These are phyloP conservation scores for Peromyscus melanophrys DNA, from an alignment of 2,797 vertebrate species.

Conservation along the genomic window DNA sequence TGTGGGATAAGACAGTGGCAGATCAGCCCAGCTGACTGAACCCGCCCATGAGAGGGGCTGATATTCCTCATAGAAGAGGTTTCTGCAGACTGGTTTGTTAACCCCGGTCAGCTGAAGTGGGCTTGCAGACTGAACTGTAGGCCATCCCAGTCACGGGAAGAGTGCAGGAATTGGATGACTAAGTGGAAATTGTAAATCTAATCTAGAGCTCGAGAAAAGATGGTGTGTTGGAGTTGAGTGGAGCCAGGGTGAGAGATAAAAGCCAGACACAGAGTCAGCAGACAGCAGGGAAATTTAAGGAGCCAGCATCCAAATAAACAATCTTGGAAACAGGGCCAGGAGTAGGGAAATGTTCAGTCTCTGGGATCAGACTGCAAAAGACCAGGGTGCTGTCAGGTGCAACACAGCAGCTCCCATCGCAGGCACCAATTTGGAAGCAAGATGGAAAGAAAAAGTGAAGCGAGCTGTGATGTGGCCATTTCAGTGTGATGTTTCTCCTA, in stretches of 20 bases:
- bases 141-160: not conserved
- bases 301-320: not conserved
- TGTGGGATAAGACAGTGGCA: not conserved
- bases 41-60: fast-evolving
- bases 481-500: not conserved
- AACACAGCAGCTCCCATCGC: fast-evolving
- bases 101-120: fast-evolving
- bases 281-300: not conserved
- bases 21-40: not conserved
- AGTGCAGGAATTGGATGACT: not conserved
- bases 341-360: not conserved
- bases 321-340: not conserved
- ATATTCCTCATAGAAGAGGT: not conserved
- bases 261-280: conserved; percentile 26
- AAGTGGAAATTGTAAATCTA: not conserved
- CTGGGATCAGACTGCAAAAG: fast-evolving
- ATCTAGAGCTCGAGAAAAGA: not conserved
- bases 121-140: not conserved
- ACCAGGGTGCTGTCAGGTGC: not conserved
- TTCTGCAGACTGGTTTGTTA: fast-evolving
- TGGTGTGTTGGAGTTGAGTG: not conserved
- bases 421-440: too few species aligned
- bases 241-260: not conserved
- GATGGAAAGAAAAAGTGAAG: not conserved
- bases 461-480: not conserved